Base-by-base conservation (phyloP, 2,113 vertebrate species). In the Otis tarda region DNA sequence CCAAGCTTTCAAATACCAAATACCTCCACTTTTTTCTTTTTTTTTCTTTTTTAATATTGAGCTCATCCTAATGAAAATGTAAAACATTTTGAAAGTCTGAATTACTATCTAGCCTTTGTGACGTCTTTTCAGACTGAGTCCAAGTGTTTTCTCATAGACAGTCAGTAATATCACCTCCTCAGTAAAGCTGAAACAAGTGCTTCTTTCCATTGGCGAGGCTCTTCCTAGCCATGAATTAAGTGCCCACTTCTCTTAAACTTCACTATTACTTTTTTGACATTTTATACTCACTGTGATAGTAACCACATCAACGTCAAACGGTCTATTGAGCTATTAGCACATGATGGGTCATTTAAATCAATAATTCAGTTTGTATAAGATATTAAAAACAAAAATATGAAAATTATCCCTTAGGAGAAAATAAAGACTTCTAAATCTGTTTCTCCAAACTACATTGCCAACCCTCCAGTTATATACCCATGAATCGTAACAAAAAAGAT, bases 241-340 rank as follows among this genome's bases (percentile, higher is more conserved):
- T 3, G 8, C 13, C n/a, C 39, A 22, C 13, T 67, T 79, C 60
- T 57, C 67, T 67, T 60, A 30, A 80, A 37, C 11, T 31, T 77
- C 30, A 15, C 13, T 69, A 41, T 2, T 63, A 74, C 8, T 49
- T 57, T 47, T 80, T 83, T 50, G 33, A 79, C 31, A 63, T 61
- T 70, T 91, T 37, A 73, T 30, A 25, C 16, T 93, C 8, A 47
- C 11, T 61, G 22, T 65, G n/a, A 53, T 10, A 84, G 45, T 22
- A 61, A 61, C 14, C 3, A 5, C 14, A 47, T 41, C 41, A 41
- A 41, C 5, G 41, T 69, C 0, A 0, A 85, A 67, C 18, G 39
- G 60, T 19, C 14, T 69, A 41, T 30, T 57, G 45, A 82, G n/a
- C 31, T 59, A 25, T 78, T 59, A 45, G 6, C 37, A 70, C 9